Evolutionary conservation across 2,888 invertebrate species (phyloP).

Genomic region (Alviniconcha strummeri): DNA sequence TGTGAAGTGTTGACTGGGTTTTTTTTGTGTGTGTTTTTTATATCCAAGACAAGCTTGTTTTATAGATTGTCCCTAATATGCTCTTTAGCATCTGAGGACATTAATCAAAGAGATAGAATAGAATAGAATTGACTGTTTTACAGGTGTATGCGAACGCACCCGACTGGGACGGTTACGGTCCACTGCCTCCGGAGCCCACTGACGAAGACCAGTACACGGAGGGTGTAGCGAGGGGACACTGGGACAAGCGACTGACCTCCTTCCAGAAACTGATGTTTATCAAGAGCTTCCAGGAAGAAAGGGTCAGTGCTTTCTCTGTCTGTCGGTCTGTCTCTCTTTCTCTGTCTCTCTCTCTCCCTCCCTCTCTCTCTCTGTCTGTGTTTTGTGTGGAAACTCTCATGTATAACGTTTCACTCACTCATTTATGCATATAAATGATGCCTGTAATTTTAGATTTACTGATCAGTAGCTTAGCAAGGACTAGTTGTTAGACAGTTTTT

Average conservation of each 20-base stretch:
- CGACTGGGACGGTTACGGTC: slow-evolving; percentile 53
- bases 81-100: too few relatives aligned
- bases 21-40: too few relatives aligned
- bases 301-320: slow-evolving; percentile 69
- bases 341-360: neutral
- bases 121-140: neutral
- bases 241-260: slow-evolving; percentile 80
- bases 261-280: slow-evolving; percentile 90
- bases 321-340: neutral
- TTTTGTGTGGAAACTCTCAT: neutral
- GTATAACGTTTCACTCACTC: too few relatives aligned
- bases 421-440: too few relatives aligned
- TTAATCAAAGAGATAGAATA: too few relatives aligned
- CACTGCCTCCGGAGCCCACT: slow-evolving; percentile 60
- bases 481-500: too few relatives aligned
- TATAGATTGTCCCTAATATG: too few relatives aligned
- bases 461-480: too few relatives aligned
- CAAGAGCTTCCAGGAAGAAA: slow-evolving; percentile 86
- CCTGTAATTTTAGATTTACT: too few relatives aligned
- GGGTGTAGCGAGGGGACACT: slow-evolving; percentile 74
- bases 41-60: too few relatives aligned
- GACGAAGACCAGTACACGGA: slow-evolving; percentile 45
- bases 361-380: neutral
- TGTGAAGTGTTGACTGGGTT: too few relatives aligned
- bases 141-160: slow-evolving; percentile 69